Conservation (phyloP, 2,113 vertebrate species). For the Plectropomus leopardus region DNA sequence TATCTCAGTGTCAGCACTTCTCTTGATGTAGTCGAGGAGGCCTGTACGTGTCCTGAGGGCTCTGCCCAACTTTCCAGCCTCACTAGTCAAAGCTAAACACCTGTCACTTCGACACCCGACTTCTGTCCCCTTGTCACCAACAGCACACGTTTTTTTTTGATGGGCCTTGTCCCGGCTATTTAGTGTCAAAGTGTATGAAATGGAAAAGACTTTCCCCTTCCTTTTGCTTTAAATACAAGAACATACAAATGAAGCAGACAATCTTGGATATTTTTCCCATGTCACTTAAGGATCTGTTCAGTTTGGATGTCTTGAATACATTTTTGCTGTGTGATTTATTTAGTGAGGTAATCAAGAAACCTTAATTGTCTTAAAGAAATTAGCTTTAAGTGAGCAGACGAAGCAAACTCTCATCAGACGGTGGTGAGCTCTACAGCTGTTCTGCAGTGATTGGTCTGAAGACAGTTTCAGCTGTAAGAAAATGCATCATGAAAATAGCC, state of each 20-base stretch:
- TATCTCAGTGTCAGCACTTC: slow-evolving; percentile 58
- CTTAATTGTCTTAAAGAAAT: slow-evolving; percentile 26
- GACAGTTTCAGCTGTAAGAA: slow-evolving; percentile 34
- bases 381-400: slow-evolving; percentile 16
- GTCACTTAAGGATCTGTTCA: slow-evolving; percentile 5
- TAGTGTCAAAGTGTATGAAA: slow-evolving; percentile 54
- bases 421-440: slow-evolving; percentile 29
- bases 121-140: slow-evolving; percentile 40
- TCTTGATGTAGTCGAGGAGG: slow-evolving; percentile 15
- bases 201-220: not conserved
- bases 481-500: slow-evolving; percentile 45
- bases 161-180: slow-evolving; percentile 50
- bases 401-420: slow-evolving; percentile 7
- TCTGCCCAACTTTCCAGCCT: slow-evolving; percentile 52
- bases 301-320: not conserved
- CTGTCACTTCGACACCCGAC: slow-evolving; percentile 66
- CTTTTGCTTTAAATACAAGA: slow-evolving; percentile 2
- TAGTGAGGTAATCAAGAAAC: slow-evolving; percentile 12
- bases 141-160: slow-evolving; percentile 32
- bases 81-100: slow-evolving; percentile 73
- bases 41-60: slow-evolving; percentile 53
- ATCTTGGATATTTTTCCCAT: not conserved
- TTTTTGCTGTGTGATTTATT: slow-evolving; percentile 26
- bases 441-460: slow-evolving; percentile 20
- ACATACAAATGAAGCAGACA: not conserved